phyloP scores from a whole-genome alignment of 2,888 invertebrate genomes.

The Morpho helenor region DNA sequence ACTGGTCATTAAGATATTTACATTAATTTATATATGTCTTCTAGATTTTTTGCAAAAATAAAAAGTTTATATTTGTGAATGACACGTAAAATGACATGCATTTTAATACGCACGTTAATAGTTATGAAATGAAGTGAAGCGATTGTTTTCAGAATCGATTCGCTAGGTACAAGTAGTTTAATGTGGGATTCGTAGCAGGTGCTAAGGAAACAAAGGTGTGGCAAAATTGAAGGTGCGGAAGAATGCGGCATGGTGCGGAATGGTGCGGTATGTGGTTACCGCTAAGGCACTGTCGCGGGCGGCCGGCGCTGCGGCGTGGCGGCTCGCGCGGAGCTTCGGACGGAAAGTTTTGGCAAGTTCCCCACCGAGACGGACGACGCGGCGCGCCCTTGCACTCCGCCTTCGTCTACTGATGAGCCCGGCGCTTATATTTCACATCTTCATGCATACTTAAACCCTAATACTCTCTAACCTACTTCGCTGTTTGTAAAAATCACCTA shows the following conservation, averaged over 20 bases:
- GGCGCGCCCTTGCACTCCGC: constrained; percentile 45
- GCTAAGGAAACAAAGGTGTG: not conserved
- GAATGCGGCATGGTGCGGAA: constrained; percentile 18
- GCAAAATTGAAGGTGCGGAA: not conserved
- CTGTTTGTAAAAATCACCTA: constrained; percentile 79
- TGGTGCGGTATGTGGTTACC: constrained; percentile 29
- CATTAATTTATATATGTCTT: no score
- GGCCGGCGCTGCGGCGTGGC: constrained; percentile 41
- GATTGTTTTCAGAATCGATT: not conserved
- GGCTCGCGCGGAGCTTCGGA: constrained; percentile 67
- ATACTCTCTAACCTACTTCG: constrained; percentile 74
- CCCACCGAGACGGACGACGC: constrained; percentile 54
- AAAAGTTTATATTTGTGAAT: no score
- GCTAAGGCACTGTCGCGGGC: constrained; percentile 59
- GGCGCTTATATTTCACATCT: constrained; percentile 66
- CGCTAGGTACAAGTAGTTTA: not conserved
- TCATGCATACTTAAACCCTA: constrained; percentile 67
- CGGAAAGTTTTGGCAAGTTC: constrained; percentile 74
- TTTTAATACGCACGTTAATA: no score
- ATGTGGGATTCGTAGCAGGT: no score
- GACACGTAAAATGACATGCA: no score
- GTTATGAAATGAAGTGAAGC: no score
- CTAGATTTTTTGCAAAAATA: no score
- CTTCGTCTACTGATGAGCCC: constrained; percentile 50
- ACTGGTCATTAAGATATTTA: not conserved